Evolutionary conservation across 1,140 invertebrate genomes (phyloP).

Genomic region (Drosophila pruinosa): DNA sequence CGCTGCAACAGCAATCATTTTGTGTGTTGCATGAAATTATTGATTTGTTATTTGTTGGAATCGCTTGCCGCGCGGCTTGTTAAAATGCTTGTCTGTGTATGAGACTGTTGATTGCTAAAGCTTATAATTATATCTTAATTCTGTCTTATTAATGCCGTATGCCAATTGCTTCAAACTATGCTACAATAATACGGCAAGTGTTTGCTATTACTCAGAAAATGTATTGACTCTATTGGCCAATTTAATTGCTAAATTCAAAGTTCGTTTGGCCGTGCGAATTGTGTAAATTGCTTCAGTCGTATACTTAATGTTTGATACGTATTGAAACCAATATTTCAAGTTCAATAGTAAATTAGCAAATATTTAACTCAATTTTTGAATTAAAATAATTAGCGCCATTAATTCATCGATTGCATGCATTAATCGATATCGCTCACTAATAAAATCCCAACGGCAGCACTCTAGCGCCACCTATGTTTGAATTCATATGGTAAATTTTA

Average conservation of each 20-base stretch:
- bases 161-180: conserved; percentile 36
- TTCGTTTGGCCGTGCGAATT: not conserved
- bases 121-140: conserved; percentile 63
- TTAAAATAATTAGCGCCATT: not conserved
- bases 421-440: not conserved
- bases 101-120: conserved; percentile 35
- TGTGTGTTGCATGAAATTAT: conserved; percentile 66
- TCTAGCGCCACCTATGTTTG: not conserved
- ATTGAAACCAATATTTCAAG: not conserved
- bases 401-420: not conserved
- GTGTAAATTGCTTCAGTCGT: not conserved
- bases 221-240: not conserved
- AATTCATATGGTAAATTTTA: not conserved
- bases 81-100: conserved; percentile 43
- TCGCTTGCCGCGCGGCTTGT: conserved; percentile 49
- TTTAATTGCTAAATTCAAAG: not conserved
- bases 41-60: conserved; percentile 64
- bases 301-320: not conserved
- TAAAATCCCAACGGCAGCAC: not conserved
- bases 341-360: not conserved
- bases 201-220: conserved; percentile 2
- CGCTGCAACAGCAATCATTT: conserved; percentile 50
- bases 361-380: not conserved
- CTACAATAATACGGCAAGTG: conserved; percentile 22
- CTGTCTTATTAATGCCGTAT: conserved; percentile 49